Conservation (phyloP, 2,113 vertebrate species). For the Danio rerio region DNA sequence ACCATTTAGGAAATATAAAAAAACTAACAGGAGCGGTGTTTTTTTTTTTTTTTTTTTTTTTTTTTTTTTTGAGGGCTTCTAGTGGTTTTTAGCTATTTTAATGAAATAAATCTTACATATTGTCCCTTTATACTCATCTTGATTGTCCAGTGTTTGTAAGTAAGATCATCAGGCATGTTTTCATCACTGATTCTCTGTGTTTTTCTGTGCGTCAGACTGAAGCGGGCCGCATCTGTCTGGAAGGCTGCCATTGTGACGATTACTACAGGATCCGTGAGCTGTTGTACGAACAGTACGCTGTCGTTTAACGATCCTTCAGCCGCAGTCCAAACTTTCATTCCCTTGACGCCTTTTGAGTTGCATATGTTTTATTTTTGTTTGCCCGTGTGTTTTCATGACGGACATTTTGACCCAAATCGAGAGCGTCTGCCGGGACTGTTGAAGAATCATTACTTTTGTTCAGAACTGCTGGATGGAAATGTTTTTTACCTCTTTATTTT, state of each 20-base stretch:
- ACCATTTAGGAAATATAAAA: too few species aligned
- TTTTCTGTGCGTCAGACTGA: slow-evolving; percentile 82
- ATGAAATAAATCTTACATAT: too few species aligned
- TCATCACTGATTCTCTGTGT: too few species aligned
- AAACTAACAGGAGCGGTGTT: too few species aligned
- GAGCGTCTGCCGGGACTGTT: slow-evolving; percentile 42
- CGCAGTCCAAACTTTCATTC: slow-evolving; percentile 42
- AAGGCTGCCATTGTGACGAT: slow-evolving; percentile 97
- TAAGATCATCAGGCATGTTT: too few species aligned
- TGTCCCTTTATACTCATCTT: too few species aligned
- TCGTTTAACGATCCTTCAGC: slow-evolving; percentile 78
- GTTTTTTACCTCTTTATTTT: slow-evolving; percentile 21
- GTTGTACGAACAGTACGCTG: slow-evolving; percentile 97
- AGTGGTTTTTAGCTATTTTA: too few species aligned
- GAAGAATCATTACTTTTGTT: slow-evolving; percentile 24
- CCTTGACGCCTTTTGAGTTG: slow-evolving; percentile 11
- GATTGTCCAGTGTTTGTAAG: too few species aligned
- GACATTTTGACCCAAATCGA: slow-evolving; percentile 26
- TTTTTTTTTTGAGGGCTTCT: too few species aligned
- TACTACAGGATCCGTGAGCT: slow-evolving; percentile 98
- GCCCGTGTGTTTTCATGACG: slow-evolving; percentile 35
- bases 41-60: too few species aligned
- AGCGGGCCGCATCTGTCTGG: slow-evolving; percentile 95
- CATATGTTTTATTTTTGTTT: slow-evolving; percentile 49
- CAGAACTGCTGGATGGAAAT: background rate